Evolutionary conservation across 1,140 invertebrate genomes (phyloP).

Genomic region (Trigoniulus corallinus): DNA sequence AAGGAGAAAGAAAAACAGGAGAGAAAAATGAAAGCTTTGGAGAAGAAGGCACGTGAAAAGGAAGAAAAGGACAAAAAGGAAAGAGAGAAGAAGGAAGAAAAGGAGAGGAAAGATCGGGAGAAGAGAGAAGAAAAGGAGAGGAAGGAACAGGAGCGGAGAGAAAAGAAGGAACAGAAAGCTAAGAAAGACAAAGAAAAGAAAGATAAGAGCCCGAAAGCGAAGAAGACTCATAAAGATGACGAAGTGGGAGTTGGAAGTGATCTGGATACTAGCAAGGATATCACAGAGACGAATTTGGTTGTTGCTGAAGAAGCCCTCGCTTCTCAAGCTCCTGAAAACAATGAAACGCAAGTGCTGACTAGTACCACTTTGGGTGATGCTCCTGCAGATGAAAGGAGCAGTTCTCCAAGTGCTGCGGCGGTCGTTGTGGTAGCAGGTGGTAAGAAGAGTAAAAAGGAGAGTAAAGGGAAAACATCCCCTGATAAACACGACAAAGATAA

Average conservation of each 20-base stretch:
- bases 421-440: slow-evolving; percentile 1
- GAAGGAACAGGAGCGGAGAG: slow-evolving; percentile 8
- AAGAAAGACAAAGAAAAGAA: slow-evolving; percentile 12
- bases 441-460: slow-evolving; percentile 17
- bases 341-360: background rate
- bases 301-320: background rate
- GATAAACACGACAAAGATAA: slow-evolving; percentile 9
- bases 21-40: slow-evolving; percentile 3
- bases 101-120: slow-evolving; percentile 9
- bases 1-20: slow-evolving; percentile 9
- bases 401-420: too few species aligned
- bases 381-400: too few species aligned
- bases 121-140: slow-evolving; percentile 2
- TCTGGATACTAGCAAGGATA: slow-evolving; percentile 26
- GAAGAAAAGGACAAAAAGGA: slow-evolving; percentile 15
- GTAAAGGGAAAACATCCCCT: slow-evolving; percentile 7
- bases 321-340: background rate
- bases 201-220: slow-evolving; percentile 29
- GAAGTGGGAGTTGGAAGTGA: slow-evolving; percentile 23
- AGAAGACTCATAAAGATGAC: slow-evolving; percentile 35
- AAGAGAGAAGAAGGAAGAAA: slow-evolving; percentile 13
- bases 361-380: background rate
- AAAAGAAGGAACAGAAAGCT: slow-evolving; percentile 10
- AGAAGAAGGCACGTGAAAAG: slow-evolving; percentile 8
- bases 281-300: slow-evolving; percentile 7